A percentile compares a stretch with the other conserved stretches of the same genome.
phyloP scores from a whole-genome alignment of 1,140 invertebrate species.

The Cepaea nemoralis region DNA sequence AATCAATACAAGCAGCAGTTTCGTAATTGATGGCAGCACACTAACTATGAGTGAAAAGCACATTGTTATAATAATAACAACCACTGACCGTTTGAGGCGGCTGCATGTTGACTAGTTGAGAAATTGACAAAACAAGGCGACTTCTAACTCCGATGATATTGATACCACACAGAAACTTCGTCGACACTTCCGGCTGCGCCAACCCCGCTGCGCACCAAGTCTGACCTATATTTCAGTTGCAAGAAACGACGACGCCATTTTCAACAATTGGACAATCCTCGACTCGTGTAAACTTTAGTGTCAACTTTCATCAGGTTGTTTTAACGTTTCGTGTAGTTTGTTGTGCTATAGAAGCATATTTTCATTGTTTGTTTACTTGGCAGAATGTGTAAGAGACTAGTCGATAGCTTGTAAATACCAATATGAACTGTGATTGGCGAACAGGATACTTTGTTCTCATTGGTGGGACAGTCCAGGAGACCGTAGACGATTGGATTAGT shows the following conservation, averaged over 20 bases:
- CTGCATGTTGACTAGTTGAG: conserved; percentile 18
- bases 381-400: too few relatives aligned
- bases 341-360: too few relatives aligned
- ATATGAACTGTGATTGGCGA: conserved; percentile 33
- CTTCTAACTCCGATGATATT: too few relatives aligned
- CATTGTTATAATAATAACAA: too few relatives aligned
- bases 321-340: background rate
- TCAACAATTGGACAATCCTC: background rate
- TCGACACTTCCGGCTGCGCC: background rate
- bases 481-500: conserved; percentile 58
- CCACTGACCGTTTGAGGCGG: conserved; percentile 25
- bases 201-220: background rate
- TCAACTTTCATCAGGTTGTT: background rate
- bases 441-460: conserved; percentile 62
- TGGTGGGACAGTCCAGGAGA: conserved; percentile 61
- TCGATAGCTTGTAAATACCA: conserved; percentile 6
- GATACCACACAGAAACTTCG: too few relatives aligned
- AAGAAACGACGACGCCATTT: conserved; percentile 16
- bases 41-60: too few relatives aligned
- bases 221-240: background rate
- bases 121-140: too few relatives aligned
- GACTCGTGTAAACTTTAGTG: background rate
- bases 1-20: too few relatives aligned
- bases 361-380: too few relatives aligned
- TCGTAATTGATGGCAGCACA: too few relatives aligned